Evolutionary conservation across 2,113 vertebrate genomes (phyloP).

Genomic region (Vireo altiloquus): DNA sequence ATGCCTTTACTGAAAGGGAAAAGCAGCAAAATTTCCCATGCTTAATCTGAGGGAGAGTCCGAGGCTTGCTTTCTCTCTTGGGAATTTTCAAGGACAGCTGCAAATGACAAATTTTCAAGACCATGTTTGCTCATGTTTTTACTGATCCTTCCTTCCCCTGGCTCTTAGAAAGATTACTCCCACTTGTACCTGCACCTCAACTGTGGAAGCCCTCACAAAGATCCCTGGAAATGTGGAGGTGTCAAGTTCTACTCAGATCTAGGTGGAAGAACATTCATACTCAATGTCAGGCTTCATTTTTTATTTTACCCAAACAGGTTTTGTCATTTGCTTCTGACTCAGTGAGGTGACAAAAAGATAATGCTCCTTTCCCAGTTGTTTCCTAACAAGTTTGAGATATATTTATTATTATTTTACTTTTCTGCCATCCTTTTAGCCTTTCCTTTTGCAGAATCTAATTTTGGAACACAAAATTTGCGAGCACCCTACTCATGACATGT

Average conservation of each 20-base stretch:
- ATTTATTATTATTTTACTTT: not conserved
- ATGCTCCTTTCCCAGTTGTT: not conserved
- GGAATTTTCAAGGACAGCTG: not conserved
- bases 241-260: not conserved
- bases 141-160: not conserved
- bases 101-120: not conserved
- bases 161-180: not conserved
- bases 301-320: not conserved
- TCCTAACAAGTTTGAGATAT: not conserved
- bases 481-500: not conserved
- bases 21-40: not conserved
- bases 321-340: not conserved
- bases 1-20: not conserved
- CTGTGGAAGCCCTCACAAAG: not conserved
- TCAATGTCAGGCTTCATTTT: not conserved
- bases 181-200: not conserved
- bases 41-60: not conserved
- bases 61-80: not conserved
- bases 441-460: not conserved
- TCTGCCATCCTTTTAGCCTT: not conserved
- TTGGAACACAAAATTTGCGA: not conserved
- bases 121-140: not conserved
- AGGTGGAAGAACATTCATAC: not conserved
- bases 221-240: not conserved
- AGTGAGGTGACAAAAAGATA: not conserved